Evolutionary conservation across 1,140 invertebrate genomes (phyloP).

Genomic region (Arion vulgaris): DNA sequence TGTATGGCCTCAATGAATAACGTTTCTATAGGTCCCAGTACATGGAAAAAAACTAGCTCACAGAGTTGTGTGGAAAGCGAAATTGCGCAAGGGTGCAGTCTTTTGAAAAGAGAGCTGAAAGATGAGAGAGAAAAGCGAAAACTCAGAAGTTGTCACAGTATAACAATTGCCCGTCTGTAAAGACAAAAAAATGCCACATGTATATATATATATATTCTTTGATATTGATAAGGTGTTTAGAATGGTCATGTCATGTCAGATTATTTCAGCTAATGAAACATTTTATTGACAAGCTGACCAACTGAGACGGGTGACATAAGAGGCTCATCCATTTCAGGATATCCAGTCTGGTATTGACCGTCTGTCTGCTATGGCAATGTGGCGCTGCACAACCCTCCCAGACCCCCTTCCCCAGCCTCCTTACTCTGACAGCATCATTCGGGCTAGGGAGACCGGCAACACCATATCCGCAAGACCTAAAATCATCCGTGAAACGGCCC

Average conservation of each 20-base stretch:
- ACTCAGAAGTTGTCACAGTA: too few species aligned
- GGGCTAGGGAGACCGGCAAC: slow-evolving; percentile 44
- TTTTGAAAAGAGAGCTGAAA: too few species aligned
- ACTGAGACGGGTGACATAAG: slow-evolving; percentile 2
- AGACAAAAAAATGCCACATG: too few species aligned
- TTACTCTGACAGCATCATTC: slow-evolving; percentile 42
- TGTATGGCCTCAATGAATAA: too few species aligned
- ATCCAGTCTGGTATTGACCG: slow-evolving; percentile 33
- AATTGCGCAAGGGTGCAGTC: too few species aligned
- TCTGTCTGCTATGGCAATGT: slow-evolving; percentile 48
- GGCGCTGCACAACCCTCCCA: slow-evolving; percentile 43
- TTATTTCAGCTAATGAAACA: background rate
- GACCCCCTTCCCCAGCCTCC: slow-evolving; percentile 46
- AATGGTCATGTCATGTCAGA: background rate
- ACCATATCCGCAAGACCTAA: slow-evolving; percentile 45
- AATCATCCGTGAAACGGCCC: slow-evolving; percentile 49
- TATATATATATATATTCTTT: slow-evolving; percentile 1
- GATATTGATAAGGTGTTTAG: background rate
- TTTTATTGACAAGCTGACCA: background rate
- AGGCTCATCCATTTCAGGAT: slow-evolving; percentile 33
- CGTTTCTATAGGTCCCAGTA: too few species aligned
- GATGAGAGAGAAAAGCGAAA: too few species aligned
- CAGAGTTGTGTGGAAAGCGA: too few species aligned
- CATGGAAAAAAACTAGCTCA: too few species aligned
- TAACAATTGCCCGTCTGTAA: too few species aligned